These are phyloP conservation scores for Pinctada fucata DNA, from an alignment of 2,888 invertebrate genomes.

Conservation along the genomic window DNA sequence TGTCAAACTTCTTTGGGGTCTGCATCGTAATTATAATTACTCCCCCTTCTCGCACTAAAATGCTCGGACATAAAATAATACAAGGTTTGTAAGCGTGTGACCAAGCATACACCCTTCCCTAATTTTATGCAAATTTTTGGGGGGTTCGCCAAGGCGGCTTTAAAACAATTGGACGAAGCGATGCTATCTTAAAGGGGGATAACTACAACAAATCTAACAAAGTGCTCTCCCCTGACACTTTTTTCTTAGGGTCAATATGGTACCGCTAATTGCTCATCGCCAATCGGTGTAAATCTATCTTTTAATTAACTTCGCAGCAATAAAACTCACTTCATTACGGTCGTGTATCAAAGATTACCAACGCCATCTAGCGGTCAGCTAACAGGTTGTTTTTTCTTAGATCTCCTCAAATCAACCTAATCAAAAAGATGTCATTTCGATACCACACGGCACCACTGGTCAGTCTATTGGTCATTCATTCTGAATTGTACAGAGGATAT, in stretches of 20 bases:
- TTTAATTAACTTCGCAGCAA: background rate
- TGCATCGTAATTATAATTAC: background rate
- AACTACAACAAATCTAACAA: no score
- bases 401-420: background rate
- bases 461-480: no score
- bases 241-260: background rate
- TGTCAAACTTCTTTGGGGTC: background rate
- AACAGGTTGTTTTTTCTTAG: background rate
- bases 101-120: slow-evolving; percentile 24
- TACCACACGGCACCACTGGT: no score
- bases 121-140: slow-evolving; percentile 47
- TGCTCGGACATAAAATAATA: no score
- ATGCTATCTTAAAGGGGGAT: background rate
- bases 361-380: background rate
- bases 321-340: background rate
- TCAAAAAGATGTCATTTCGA: background rate
- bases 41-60: no score
- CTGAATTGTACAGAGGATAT: background rate
- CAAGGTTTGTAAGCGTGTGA: slow-evolving; percentile 29
- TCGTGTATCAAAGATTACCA: background rate
- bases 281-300: background rate
- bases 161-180: slow-evolving; percentile 34
- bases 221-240: background rate
- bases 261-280: background rate
- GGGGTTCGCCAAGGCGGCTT: background rate